A percentile compares a stretch with the other conserved stretches of the same genome.
These are phyloP conservation scores for Rhincodon typus DNA, from an alignment of 2,797 vertebrate species.

Conservation along the genomic window DNA sequence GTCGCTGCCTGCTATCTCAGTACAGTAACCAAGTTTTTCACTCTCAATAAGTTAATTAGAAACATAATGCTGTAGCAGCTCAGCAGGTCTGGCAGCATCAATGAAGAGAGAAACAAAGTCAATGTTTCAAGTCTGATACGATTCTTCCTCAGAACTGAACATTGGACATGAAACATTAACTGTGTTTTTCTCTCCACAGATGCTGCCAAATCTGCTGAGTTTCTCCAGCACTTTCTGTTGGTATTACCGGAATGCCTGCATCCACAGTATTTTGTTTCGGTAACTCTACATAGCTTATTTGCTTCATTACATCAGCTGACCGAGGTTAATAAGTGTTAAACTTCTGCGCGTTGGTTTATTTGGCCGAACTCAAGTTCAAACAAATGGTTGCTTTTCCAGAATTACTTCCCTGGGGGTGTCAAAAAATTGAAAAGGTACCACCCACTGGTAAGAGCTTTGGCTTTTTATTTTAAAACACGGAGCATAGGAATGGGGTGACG, in stretches of 20 bases:
- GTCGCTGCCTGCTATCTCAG: neutral
- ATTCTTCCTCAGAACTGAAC: too few species aligned
- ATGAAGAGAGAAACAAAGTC: too few species aligned
- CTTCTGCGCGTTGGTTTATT: neutral
- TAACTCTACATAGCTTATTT: neutral
- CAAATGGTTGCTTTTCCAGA: neutral
- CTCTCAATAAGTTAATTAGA: too few species aligned
- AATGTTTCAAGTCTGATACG: too few species aligned
- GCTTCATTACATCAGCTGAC: neutral
- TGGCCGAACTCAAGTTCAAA: neutral
- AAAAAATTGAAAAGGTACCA: neutral
- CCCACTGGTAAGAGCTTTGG: neutral
- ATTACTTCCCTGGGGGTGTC: neutral
- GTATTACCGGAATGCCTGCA: too few species aligned
- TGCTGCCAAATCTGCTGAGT: too few species aligned
- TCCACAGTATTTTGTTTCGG: too few species aligned
- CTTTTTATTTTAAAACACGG: neutral
- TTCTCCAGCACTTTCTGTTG: too few species aligned
- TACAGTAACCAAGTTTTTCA: neutral
- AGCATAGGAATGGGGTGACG: neutral
- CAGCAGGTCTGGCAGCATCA: too few species aligned
- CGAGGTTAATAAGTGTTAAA: neutral
- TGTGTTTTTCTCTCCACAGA: too few species aligned
- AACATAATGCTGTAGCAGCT: too few species aligned
- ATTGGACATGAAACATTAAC: too few species aligned